Conservation (phyloP, 2,113 vertebrate genomes). For the Passerina amoena region DNA sequence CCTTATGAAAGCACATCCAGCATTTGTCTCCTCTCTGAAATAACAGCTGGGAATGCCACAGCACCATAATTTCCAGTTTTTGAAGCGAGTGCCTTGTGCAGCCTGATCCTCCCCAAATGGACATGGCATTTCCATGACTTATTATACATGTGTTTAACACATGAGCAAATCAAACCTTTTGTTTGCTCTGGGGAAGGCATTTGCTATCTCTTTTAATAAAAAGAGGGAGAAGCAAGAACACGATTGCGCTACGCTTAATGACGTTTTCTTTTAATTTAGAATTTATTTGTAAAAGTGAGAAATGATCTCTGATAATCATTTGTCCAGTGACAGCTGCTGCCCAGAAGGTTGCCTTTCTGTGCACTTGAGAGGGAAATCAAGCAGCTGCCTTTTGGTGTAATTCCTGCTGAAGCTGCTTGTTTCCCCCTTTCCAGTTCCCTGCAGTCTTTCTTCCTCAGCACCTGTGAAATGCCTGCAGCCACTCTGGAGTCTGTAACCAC, state of each 20-base stretch:
- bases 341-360: slow-evolving; percentile 9
- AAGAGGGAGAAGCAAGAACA: not conserved
- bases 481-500: not conserved
- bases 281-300: slow-evolving; percentile 40
- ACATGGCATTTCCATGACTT: slow-evolving; percentile 16
- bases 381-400: slow-evolving; percentile 50
- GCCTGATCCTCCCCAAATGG: slow-evolving; percentile 36
- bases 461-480: not conserved
- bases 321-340: slow-evolving; percentile 57
- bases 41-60: not conserved
- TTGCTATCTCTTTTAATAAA: slow-evolving; percentile 35
- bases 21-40: not conserved
- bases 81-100: not conserved
- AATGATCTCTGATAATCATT: slow-evolving; percentile 6
- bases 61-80: slow-evolving; percentile 21
- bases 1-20: not conserved
- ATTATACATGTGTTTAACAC: not conserved
- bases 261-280: slow-evolving; percentile 56
- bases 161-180: not conserved
- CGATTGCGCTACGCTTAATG: not conserved
- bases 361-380: not conserved
- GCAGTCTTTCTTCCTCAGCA: not conserved
- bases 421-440: not conserved
- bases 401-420: slow-evolving; percentile 53
- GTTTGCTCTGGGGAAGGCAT: not conserved